These are phyloP conservation scores for Margarornis squamiger DNA, from an alignment of 2,797 vertebrate genomes.

Conservation along the genomic window DNA sequence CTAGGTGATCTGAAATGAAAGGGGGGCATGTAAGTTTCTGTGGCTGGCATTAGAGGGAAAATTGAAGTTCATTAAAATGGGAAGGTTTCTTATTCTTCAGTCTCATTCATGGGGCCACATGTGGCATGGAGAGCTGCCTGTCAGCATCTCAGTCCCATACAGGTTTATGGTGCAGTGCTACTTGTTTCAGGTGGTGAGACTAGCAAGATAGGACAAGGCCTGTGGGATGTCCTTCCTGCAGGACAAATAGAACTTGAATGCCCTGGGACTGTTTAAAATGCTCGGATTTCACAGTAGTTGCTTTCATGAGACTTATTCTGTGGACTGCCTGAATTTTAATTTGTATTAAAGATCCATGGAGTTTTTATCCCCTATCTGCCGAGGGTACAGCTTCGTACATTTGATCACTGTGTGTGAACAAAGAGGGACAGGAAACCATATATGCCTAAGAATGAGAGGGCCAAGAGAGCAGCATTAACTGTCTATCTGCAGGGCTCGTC, in stretches of 20 bases:
- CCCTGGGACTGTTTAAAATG: neutral
- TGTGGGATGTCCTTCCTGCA: neutral
- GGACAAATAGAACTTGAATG: neutral
- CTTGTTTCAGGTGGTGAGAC: neutral
- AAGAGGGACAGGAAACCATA: neutral
- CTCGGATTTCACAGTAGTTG: neutral
- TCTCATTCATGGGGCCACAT: accelerated
- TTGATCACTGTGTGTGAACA: neutral
- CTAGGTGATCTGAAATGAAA: neutral
- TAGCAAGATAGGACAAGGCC: neutral
- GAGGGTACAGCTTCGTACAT: neutral
- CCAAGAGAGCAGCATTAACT: neutral
- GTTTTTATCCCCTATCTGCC: neutral
- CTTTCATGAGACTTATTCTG: neutral
- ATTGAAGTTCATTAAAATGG: neutral
- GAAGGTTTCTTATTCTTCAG: neutral
- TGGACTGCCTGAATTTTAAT: neutral
- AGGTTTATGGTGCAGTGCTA: accelerated
- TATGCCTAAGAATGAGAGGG: neutral
- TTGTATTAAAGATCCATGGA: neutral
- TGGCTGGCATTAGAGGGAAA: neutral
- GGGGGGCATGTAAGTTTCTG: neutral
- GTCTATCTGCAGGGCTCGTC: neutral
- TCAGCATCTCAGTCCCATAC: accelerated
- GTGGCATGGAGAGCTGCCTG: neutral